Evolutionary conservation across 2,113 vertebrate species (phyloP).

Genomic region (Indicator indicator): DNA sequence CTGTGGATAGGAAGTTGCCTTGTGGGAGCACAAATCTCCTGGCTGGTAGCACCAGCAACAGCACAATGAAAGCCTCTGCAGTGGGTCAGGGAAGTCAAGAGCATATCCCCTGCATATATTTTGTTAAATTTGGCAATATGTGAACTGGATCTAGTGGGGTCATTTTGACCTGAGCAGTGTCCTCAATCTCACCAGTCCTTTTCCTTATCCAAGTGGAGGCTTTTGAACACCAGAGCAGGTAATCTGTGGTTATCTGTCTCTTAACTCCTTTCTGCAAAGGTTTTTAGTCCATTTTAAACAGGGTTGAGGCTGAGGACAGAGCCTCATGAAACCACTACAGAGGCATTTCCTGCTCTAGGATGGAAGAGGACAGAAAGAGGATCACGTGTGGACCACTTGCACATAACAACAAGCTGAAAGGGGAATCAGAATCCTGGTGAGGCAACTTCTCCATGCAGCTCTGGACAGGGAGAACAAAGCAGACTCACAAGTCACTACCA

Average conservation of each 20-base stretch:
- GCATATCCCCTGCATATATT: fast-evolving
- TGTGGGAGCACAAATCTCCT: not conserved
- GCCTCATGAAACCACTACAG: not conserved
- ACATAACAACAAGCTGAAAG: not conserved
- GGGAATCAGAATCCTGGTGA: not conserved
- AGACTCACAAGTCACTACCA: not conserved
- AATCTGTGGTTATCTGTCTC: not conserved
- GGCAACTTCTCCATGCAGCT: not conserved
- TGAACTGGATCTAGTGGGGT: not conserved
- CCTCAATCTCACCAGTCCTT: not conserved
- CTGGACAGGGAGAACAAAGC: not conserved
- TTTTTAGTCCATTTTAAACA: not conserved
- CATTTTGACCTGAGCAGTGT: not conserved
- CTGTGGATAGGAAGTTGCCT: not conserved
- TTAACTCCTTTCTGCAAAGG: not conserved
- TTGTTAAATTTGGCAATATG: not conserved
- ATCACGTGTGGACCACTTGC: not conserved
- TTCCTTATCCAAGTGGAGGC: not conserved
- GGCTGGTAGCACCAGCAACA: not conserved
- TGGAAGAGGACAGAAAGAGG: not conserved
- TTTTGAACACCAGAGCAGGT: not conserved
- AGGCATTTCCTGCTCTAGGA: not conserved
- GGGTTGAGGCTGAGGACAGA: not conserved
- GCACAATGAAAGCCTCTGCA: not conserved
- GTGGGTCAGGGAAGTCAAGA: not conserved